phyloP scores from a whole-genome alignment of 2,113 vertebrate genomes.

The Rhegmatorhina hoffmannsi region DNA sequence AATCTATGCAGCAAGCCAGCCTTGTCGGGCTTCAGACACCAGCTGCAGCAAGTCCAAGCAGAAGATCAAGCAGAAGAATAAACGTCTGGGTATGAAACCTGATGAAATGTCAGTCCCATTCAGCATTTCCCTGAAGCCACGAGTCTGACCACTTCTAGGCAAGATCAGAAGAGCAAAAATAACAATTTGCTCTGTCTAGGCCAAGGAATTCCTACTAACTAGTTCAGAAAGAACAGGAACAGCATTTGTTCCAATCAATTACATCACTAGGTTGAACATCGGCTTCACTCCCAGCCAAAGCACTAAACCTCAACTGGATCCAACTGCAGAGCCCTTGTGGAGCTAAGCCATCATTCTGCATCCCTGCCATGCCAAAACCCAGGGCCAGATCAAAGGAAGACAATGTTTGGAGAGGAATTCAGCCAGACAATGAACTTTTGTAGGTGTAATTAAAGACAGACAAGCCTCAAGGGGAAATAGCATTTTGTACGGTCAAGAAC shows the following conservation, averaged over 20 bases:
- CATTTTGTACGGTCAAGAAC: neutral
- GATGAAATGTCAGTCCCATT: neutral
- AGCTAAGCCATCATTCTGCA: neutral
- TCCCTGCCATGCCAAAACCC: neutral
- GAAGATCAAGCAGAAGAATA: constrained; percentile 31
- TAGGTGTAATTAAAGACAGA: constrained; percentile 23
- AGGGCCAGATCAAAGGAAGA: neutral
- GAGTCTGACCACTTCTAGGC: constrained; percentile 27
- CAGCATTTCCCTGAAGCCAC: constrained; percentile 43
- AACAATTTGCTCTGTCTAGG: neutral
- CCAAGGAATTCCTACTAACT: constrained; percentile 27
- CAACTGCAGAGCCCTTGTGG: neutral
- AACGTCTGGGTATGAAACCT: neutral
- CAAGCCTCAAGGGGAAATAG: neutral
- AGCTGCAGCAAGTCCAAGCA: constrained; percentile 1
- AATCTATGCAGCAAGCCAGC: neutral
- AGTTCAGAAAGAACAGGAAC: neutral
- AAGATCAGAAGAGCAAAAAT: constrained; percentile 39
- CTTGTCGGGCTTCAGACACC: neutral
- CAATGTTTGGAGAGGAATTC: neutral
- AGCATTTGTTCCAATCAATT: constrained; percentile 27
- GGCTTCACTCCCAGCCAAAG: neutral
- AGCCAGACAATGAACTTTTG: neutral
- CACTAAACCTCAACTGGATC: neutral
- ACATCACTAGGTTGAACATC: neutral